Percentiles rank a stretch among this genome's conserved stretches.
These are phyloP conservation scores for Leptatherina wallacei DNA, from an alignment of 2,797 vertebrate genomes.

Conservation along the genomic window DNA sequence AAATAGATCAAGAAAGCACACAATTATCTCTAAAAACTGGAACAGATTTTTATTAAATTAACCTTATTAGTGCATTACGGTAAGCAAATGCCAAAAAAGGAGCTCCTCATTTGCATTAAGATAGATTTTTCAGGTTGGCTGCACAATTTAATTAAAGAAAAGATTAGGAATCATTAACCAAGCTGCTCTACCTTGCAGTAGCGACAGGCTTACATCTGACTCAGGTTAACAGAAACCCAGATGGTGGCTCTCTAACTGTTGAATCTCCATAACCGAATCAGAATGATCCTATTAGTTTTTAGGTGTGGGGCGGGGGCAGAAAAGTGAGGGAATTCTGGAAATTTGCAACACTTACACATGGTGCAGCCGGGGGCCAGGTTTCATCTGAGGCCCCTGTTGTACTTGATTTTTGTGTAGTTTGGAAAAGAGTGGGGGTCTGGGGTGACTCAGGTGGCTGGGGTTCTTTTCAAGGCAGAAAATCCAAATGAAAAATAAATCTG, in stretches of 20 bases:
- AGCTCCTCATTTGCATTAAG: constrained; percentile 99
- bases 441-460: constrained; percentile 72
- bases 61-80: constrained; percentile 99
- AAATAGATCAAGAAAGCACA: constrained; percentile 96
- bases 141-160: constrained; percentile 99
- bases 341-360: constrained; percentile 92
- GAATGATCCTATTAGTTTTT: constrained; percentile 99
- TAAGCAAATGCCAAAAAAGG: constrained; percentile 99
- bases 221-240: constrained; percentile 99
- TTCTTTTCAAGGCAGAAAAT: constrained; percentile 88
- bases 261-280: constrained; percentile 98
- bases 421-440: constrained; percentile 28
- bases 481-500: constrained; percentile 74
- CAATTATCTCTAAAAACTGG: constrained; percentile 99
- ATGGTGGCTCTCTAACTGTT: constrained; percentile 99
- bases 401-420: constrained; percentile 21
- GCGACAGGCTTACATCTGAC: constrained; percentile 98
- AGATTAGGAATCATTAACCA: constrained; percentile 99
- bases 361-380: constrained; percentile 83
- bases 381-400: constrained; percentile 41
- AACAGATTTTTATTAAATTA: constrained; percentile 99
- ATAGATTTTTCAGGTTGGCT: constrained; percentile 99
- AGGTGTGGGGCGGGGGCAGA: constrained; percentile 64
- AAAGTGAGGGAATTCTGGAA: constrained; percentile 92
- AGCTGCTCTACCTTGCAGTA: constrained; percentile 99